Conservation (phyloP, 2,113 vertebrate species). For the Myrmecobius fasciatus region DNA sequence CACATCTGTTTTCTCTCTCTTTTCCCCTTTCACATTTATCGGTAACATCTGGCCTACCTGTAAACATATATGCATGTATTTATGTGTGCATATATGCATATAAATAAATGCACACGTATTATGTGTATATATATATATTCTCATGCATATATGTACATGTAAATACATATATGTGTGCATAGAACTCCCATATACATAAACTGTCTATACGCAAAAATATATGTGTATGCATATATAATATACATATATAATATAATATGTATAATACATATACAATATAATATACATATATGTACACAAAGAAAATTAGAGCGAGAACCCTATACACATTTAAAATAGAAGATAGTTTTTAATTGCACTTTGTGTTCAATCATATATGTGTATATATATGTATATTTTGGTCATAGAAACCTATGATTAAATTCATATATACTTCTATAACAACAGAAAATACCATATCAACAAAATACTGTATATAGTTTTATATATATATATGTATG, state of each 20-base stretch:
- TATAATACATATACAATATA: too few species aligned
- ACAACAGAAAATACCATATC: neutral
- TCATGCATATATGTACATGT: neutral
- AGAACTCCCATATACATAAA: neutral
- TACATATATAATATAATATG: too few species aligned
- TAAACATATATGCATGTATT: neutral
- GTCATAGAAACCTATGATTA: neutral
- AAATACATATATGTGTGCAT: neutral
- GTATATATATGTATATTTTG: neutral
- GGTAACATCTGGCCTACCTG: neutral
- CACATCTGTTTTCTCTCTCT: conserved; percentile 11
- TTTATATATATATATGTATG: neutral
- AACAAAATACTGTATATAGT: neutral
- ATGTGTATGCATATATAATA: too few species aligned
- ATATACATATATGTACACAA: too few species aligned
- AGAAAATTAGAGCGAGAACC: neutral
- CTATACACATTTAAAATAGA: neutral
- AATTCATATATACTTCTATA: neutral
- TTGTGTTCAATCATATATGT: neutral
- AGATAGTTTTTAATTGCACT: neutral
- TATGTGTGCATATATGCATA: neutral
- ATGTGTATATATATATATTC: neutral
- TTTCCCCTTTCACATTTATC: neutral
- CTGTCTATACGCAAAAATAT: neutral
- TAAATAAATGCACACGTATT: neutral